Percentiles rank a stretch among this genome's conserved stretches.
Evolutionary conservation across 2,113 vertebrate species (phyloP).

Genomic region (Sula dactylatra): DNA sequence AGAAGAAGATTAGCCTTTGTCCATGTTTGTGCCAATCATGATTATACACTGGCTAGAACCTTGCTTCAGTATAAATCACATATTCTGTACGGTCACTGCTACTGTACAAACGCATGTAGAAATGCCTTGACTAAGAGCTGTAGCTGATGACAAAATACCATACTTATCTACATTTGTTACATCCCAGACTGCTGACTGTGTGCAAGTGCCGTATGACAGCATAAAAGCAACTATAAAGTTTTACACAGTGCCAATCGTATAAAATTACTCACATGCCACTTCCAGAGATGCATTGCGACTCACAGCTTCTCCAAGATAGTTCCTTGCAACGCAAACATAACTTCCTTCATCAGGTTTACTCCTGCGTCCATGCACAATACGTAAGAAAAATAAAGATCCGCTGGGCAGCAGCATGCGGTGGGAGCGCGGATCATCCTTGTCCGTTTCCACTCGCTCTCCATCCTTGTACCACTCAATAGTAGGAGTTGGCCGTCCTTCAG

Average conservation of each 20-base stretch:
- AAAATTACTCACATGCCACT: conserved; percentile 92
- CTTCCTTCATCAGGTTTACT: conserved; percentile 97
- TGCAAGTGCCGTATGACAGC: background rate
- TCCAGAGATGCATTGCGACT: conserved; percentile 97
- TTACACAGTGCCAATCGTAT: background rate
- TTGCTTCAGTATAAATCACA: background rate
- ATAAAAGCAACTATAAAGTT: background rate
- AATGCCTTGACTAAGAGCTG: background rate
- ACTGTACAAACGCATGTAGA: background rate
- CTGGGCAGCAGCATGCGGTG: conserved; percentile 97
- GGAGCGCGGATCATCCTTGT: conserved; percentile 94
- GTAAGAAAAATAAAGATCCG: conserved; percentile 95
- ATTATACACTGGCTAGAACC: background rate
- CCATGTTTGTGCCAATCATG: background rate
- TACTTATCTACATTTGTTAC: background rate
- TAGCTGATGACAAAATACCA: background rate
- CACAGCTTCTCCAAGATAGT: conserved; percentile 97
- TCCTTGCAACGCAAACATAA: conserved; percentile 95
- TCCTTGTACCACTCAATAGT: conserved; percentile 99
- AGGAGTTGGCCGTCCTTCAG: conserved; percentile 92
- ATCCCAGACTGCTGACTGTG: background rate
- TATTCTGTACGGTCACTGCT: background rate
- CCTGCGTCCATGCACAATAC: conserved; percentile 94
- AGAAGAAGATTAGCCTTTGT: conserved; percentile 7
- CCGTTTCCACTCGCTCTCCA: conserved; percentile 94